These are phyloP conservation scores for Autographa pulchrina DNA, from an alignment of 2,888 invertebrate species.

Conservation along the genomic window DNA sequence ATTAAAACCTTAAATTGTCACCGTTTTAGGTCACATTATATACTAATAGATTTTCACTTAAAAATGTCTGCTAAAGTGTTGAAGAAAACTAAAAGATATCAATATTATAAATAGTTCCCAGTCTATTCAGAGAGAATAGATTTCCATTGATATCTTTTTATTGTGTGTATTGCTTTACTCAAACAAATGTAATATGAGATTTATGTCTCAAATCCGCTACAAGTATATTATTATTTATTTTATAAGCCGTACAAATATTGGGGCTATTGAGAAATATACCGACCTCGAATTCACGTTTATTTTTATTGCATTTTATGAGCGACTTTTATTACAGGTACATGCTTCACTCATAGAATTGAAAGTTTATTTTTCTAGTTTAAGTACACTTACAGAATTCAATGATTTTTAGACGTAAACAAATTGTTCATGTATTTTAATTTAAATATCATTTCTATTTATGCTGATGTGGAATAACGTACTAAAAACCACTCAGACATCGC, in stretches of 20 bases:
- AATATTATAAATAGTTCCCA: too few species aligned
- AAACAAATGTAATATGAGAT: slow-evolving; percentile 4
- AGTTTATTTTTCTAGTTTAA: too few species aligned
- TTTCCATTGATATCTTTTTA: background rate
- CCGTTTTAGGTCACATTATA: too few species aligned
- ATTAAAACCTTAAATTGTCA: background rate
- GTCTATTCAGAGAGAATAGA: too few species aligned
- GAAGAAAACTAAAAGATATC: too few species aligned
- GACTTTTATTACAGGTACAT: background rate
- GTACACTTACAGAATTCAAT: too few species aligned
- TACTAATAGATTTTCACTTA: too few species aligned
- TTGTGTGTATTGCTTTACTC: slow-evolving; percentile 3
- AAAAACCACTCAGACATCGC: slow-evolving; percentile 11
- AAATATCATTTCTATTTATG: background rate
- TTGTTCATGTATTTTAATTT: background rate
- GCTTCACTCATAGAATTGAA: background rate
- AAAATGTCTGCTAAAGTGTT: too few species aligned
- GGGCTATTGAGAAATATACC: background rate
- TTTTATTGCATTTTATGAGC: background rate
- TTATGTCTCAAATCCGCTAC: background rate
- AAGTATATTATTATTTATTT: slow-evolving; percentile 4
- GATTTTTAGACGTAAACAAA: background rate
- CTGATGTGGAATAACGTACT: background rate
- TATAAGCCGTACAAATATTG: background rate
- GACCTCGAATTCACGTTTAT: background rate